phyloP scores from a whole-genome alignment of 2,888 invertebrate genomes.

The Thyatira batis region DNA sequence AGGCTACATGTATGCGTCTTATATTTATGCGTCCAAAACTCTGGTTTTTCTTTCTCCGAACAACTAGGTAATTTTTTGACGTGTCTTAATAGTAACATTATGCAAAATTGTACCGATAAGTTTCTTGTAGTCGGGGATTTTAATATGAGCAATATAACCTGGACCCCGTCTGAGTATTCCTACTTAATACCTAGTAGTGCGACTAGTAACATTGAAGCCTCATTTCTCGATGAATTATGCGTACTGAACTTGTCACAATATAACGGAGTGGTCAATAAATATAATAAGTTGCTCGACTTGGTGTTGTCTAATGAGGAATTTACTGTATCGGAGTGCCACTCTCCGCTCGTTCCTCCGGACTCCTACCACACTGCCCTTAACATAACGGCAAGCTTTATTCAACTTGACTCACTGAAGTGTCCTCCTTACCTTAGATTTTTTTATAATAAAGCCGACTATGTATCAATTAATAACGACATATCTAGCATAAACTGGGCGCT shows the following conservation, averaged over 20 bases:
- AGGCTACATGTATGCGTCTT: slow-evolving; percentile 6
- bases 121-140: slow-evolving; percentile 8
- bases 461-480: not conserved
- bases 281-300: not conserved
- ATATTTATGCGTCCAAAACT: slow-evolving; percentile 6
- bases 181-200: not conserved
- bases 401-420: not conserved
- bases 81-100: not conserved
- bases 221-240: not conserved
- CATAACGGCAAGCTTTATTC: not conserved
- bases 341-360: not conserved
- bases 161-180: not conserved
- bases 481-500: slow-evolving; percentile 6
- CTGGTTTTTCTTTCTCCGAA: slow-evolving; percentile 1
- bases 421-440: not conserved
- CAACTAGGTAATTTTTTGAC: slow-evolving; percentile 4
- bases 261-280: not conserved
- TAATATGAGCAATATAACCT: slow-evolving; percentile 9
- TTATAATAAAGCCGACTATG: not conserved
- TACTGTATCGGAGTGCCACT: not conserved
- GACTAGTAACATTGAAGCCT: not conserved
- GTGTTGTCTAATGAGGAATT: not conserved
- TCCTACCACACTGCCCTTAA: not conserved
- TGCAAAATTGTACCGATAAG: not conserved
- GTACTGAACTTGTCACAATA: not conserved